These are phyloP conservation scores for Epistrophella euchroma DNA, from an alignment of 2,888 invertebrate species.

Conservation along the genomic window DNA sequence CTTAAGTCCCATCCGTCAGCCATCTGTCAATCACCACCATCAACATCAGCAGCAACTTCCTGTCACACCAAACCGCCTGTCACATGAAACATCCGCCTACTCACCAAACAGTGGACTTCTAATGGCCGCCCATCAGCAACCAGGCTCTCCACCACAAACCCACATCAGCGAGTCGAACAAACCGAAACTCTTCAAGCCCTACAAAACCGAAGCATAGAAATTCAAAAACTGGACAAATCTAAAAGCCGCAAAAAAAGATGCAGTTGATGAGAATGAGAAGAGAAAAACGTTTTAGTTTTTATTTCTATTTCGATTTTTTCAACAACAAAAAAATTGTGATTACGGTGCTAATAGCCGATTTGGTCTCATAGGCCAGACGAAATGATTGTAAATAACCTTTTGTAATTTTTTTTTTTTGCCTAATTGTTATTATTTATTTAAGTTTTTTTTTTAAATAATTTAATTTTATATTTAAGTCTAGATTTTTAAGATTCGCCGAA, in stretches of 20 bases:
- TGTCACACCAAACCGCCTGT: constrained; percentile 77
- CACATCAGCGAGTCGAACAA: constrained; percentile 81
- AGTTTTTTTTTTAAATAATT: constrained; percentile 42
- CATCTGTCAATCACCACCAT: constrained; percentile 63
- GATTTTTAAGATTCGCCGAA: constrained; percentile 38
- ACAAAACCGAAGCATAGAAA: constrained; percentile 85
- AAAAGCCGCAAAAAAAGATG: constrained; percentile 22
- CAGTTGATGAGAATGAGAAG: not conserved
- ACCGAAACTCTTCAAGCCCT: constrained; percentile 91
- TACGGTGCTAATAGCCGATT: constrained; percentile 59
- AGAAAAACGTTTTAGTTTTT: constrained; percentile 48
- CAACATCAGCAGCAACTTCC: constrained; percentile 77
- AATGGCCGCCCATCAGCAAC: constrained; percentile 78
- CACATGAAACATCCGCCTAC: constrained; percentile 68
- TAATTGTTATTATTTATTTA: constrained; percentile 66
- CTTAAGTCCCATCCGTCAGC: constrained; percentile 79
- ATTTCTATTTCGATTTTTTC: constrained; percentile 34
- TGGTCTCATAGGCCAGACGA: constrained; percentile 15
- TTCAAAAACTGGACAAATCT: not conserved
- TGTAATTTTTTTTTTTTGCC: constrained; percentile 14
- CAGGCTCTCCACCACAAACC: constrained; percentile 73
- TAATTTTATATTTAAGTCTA: constrained; percentile 24
- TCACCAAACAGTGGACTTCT: constrained; percentile 77
- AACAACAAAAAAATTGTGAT: constrained; percentile 58
- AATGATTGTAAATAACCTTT: constrained; percentile 66